Base-by-base conservation (phyloP, 2,888 invertebrate species). In the Ophion slaviceki region DNA sequence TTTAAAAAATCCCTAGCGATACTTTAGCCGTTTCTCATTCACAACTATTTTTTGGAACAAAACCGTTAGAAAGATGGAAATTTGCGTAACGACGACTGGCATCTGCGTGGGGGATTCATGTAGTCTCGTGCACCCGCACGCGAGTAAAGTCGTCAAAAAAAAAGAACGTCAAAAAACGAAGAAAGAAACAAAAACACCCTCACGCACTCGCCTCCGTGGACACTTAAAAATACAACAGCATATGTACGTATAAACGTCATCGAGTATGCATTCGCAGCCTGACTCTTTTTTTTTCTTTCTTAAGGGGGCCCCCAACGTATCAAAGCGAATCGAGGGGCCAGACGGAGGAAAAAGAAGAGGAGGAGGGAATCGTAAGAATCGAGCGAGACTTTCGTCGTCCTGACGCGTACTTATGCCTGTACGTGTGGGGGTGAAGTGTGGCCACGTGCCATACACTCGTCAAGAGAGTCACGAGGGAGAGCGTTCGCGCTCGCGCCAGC, bases 391-490 rank as follows among this genome's bases (percentile, higher is more conserved):
- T 82, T 75, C 76, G 70, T 79, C 72, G 66, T 64, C 59, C 61
- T 86, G 45, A 61, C 78, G 70, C 14, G 62, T 61, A 57, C 76
- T 64, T 17, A 62, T 53, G n/a, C 62, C n/a, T 53, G 66, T 28
- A 53, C 66, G 20, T 72, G 84, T 82, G 88, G 80, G 87, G 88
- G 87, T 87, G 87, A 86, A 87, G 81, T 82, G 83, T 82, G 84
- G 86, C 86, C 88, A 88, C 88, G 88, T 88, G 87, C 85, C 80
- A 59, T 45, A 74, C 78, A 75, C 80, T 82, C 84, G 86, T 84
- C 83, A 66, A 62, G 70, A 59, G 70, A 80, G 79, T 71, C 64
- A 64, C 53, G 64, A 80, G 71, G 71, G 79, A 70, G 57, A 64
- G 45, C 71, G 32, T 32, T 66, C 77, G 80, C 78, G 80, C 76